Evolutionary conservation across 2,797 vertebrate species (phyloP).

Genomic region (Danio aesculapii): DNA sequence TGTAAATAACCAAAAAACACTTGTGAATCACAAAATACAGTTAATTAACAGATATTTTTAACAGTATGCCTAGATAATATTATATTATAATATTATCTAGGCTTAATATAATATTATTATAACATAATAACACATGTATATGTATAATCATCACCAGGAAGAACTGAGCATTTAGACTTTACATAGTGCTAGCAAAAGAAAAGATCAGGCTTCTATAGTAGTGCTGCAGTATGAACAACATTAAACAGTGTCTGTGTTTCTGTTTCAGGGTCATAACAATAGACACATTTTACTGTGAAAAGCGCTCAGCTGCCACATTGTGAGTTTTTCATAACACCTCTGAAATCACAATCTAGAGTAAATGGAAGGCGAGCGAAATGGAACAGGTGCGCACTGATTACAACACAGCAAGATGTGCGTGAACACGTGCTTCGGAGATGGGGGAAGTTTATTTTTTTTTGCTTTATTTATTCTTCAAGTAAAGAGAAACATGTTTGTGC

Average conservation of each 20-base stretch:
- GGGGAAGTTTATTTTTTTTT: neutral
- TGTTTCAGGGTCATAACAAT: conserved; percentile 1
- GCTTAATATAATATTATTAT: too few relatives aligned
- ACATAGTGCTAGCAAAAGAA: neutral
- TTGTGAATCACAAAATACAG: too few relatives aligned
- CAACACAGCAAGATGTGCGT: conserved; percentile 4
- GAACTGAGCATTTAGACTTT: neutral
- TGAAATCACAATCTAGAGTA: conserved; percentile 27
- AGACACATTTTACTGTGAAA: neutral
- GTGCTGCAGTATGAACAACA: neutral
- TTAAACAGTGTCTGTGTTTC: conserved; percentile 3
- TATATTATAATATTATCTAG: too few relatives aligned
- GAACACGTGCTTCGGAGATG: neutral
- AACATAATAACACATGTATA: too few relatives aligned
- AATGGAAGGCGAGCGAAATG: neutral
- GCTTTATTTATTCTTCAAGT: conserved; percentile 22
- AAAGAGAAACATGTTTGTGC: conserved; percentile 5
- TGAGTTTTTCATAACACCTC: conserved; percentile 31
- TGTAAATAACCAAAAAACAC: too few relatives aligned
- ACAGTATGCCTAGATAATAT: too few relatives aligned
- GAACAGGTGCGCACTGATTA: conserved; percentile 32
- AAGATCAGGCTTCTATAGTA: neutral
- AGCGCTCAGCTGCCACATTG: neutral
- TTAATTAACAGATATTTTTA: too few relatives aligned
- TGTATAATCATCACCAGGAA: neutral